Base-by-base conservation (phyloP, 1,140 invertebrate species). In the Arion vulgaris region DNA sequence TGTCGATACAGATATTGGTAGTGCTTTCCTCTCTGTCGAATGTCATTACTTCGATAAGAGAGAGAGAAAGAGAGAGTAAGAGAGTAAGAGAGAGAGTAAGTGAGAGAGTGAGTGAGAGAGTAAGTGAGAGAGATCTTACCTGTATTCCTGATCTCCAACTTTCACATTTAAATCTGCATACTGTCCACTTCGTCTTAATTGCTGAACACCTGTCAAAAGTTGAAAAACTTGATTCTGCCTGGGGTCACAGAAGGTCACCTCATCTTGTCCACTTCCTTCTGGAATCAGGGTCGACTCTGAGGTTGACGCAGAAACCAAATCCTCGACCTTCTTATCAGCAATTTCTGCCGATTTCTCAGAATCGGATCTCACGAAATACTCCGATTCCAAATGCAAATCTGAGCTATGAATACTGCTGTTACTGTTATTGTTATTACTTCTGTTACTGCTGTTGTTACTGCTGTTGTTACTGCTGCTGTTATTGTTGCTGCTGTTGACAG, bases 151-250 rank as follows among this genome's bases (percentile, higher is more conserved):
- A 71, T 71, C 78, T 49, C 45, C 9, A 32, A 80, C 78, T 69
- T 71, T 69, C 4, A 80, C 78, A 5, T 66, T 80, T 36, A 80
- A 26, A 39, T 80, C 78, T 11, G 78, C 78, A 71, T 71, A 80
- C 68, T 45, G 62, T 11, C 62, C 78, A 41, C 41, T 36, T 34
- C 68, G 36, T 9, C 78, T 45, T 11, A 80, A n/a, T 66, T 80
- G 78, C 78, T 80, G 78, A n/a, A 80, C 26, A 13, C 78, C 78
- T 26, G 78, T 80, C 45, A 80, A 34, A 1, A 80, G 11, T 36
- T 80, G 78, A 34, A 80, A 80, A 53, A 80, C 78, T 36, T 80
- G 78, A 51, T 71, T 80, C 66, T 80, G 78, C 11, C 78, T 53
- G 15, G 78, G 78, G 68, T 80, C 78, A 39, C 28, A 28, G 28